Conservation (phyloP, 2,888 invertebrate genomes). For the Meliscaeva auricollis region DNA sequence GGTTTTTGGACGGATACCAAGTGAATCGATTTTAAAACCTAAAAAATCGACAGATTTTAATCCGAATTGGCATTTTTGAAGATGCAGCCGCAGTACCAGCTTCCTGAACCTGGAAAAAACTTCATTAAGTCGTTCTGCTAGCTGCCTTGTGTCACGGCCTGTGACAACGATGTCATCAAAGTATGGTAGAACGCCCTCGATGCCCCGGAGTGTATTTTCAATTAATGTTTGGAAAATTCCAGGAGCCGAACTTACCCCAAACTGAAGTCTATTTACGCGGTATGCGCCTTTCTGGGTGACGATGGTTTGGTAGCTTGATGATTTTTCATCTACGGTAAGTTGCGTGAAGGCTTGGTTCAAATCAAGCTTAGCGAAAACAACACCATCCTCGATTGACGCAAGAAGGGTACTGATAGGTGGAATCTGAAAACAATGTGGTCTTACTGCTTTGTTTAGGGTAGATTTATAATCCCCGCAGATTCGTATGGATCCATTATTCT, state of each 20-base stretch:
- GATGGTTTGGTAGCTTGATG: constrained; percentile 79
- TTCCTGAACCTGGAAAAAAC: constrained; percentile 43
- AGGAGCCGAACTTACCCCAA: constrained; percentile 75
- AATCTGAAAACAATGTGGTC: constrained; percentile 77
- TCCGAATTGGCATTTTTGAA: constrained; percentile 62
- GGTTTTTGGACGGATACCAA: constrained; percentile 58
- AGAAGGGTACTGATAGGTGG: constrained; percentile 58
- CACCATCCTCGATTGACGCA: constrained; percentile 77
- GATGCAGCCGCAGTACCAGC: constrained; percentile 50
- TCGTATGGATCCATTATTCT: not conserved
- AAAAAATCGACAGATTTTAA: constrained; percentile 54
- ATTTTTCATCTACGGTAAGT: constrained; percentile 78
- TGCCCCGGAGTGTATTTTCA: constrained; percentile 41
- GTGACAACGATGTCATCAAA: constrained; percentile 67
- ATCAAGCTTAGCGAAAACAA: constrained; percentile 81
- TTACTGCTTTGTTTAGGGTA: constrained; percentile 65
- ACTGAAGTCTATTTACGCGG: too few relatives aligned
- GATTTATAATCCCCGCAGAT: constrained; percentile 6
- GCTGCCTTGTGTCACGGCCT: constrained; percentile 41
- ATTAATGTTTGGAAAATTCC: constrained; percentile 68
- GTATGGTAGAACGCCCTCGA: constrained; percentile 54
- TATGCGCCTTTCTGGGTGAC: constrained; percentile 80
- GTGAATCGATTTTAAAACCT: constrained; percentile 59
- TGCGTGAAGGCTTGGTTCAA: constrained; percentile 81
- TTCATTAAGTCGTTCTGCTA: too few relatives aligned